A percentile compares a stretch with the other conserved stretches of the same genome.
Evolutionary conservation across 92 coral and sea anemone species (phyloP).

Genomic region (Zoanthus sociatus): DNA sequence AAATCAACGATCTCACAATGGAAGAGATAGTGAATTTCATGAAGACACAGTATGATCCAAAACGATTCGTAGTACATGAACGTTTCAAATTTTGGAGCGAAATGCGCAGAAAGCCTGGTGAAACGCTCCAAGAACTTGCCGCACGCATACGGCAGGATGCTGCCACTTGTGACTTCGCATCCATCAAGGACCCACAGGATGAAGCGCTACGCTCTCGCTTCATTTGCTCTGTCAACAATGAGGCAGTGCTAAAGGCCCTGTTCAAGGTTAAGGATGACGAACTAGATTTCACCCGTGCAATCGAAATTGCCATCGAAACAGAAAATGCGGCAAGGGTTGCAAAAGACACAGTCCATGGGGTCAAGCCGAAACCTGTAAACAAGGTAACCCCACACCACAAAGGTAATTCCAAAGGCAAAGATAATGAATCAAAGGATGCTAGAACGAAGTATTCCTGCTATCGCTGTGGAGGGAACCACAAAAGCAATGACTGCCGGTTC

Average conservation of each 20-base stretch:
- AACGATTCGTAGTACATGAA: constrained; percentile 4
- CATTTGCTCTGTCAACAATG: constrained; percentile 42
- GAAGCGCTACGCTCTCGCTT: constrained; percentile 22
- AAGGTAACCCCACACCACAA: constrained; percentile 16
- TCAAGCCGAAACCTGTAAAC: constrained; percentile 15
- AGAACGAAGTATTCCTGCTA: neutral
- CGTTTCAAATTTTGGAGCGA: constrained; percentile 24
- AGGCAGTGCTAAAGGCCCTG: constrained; percentile 40
- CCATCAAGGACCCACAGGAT: constrained; percentile 30
- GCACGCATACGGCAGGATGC: constrained; percentile 25
- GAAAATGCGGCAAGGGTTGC: constrained; percentile 51
- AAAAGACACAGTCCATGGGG: constrained; percentile 43
- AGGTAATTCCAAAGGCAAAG: constrained; percentile 5
- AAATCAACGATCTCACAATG: neutral
- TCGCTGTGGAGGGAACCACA: neutral
- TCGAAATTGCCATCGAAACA: constrained; percentile 38
- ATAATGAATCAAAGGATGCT: neutral
- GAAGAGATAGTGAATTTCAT: neutral
- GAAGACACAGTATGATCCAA: constrained; percentile 12
- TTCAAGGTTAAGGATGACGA: constrained; percentile 50
- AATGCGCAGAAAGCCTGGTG: constrained; percentile 19
- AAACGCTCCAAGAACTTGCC: constrained; percentile 2
- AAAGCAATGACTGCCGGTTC: neutral
- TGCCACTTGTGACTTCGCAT: constrained; percentile 29
- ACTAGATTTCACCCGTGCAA: constrained; percentile 35